Percentiles rank a stretch among this genome's conserved stretches.
These are phyloP conservation scores for Matsumyia berberina DNA, from an alignment of 2,888 invertebrate genomes.

Conservation along the genomic window DNA sequence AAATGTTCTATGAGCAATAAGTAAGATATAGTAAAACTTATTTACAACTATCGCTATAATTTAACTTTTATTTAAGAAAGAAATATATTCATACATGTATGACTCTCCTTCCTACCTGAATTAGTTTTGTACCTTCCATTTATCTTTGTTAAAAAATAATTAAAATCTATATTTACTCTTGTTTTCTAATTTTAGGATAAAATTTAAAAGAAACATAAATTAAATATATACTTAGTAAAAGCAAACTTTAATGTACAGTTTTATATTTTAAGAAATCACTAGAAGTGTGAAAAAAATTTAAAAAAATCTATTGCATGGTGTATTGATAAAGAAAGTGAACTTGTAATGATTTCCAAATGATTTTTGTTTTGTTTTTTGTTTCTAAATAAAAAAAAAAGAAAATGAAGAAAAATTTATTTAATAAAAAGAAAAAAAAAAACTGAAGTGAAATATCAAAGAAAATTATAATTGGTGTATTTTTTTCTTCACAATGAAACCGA, in stretches of 20 bases:
- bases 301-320: conserved; percentile 24
- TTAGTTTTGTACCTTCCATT: conserved; percentile 35
- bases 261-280: conserved; percentile 53
- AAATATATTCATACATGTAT: not conserved
- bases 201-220: conserved; percentile 1
- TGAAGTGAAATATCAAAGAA: conserved; percentile 25
- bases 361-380: conserved; percentile 34
- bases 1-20: conserved; percentile 73
- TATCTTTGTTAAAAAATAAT: conserved; percentile 32
- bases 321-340: conserved; percentile 27
- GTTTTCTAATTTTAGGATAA: conserved; percentile 50
- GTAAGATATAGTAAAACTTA: conserved; percentile 45
- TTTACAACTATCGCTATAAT: conserved; percentile 50
- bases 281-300: conserved; percentile 12
- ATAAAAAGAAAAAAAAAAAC: conserved; percentile 46
- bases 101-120: conserved; percentile 50
- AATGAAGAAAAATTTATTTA: conserved; percentile 49
- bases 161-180: conserved; percentile 18
- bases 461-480: conserved; percentile 13
- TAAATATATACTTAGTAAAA: not conserved
- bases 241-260: conserved; percentile 62
- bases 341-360: conserved; percentile 43
- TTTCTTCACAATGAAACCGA: not conserved
- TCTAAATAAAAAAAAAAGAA: conserved; percentile 26
- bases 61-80: conserved; percentile 40